phyloP scores from a whole-genome alignment of 2,113 vertebrate genomes.

The Bufo bufo region DNA sequence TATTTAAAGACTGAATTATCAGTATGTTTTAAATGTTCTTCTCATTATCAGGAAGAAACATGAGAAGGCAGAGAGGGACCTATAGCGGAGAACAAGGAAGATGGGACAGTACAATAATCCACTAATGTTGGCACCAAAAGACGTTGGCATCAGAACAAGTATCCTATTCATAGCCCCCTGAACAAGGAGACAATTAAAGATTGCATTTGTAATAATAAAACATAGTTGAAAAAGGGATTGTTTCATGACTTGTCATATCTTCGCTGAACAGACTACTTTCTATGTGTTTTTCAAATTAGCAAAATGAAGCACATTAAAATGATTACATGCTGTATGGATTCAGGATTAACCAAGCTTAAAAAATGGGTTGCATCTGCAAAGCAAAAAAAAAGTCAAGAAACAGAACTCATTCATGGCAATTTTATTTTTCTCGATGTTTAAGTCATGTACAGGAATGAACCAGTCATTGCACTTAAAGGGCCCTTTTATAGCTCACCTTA shows the following conservation, averaged over 20 bases:
- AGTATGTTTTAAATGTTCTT: conserved; percentile 56
- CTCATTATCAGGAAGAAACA: conserved; percentile 67
- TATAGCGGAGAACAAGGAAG: conserved; percentile 61
- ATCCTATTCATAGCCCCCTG: conserved; percentile 66
- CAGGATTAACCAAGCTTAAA: conserved; percentile 66
- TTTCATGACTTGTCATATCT: conserved; percentile 74
- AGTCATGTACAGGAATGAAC: neutral
- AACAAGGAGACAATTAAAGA: conserved; percentile 66
- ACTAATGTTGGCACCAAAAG: conserved; percentile 66
- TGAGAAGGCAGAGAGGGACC: conserved; percentile 66
- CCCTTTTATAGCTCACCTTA: neutral
- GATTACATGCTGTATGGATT: conserved; percentile 70
- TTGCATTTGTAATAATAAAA: conserved; percentile 67
- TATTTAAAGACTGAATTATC: conserved; percentile 52
- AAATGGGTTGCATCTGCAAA: conserved; percentile 60
- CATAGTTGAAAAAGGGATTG: conserved; percentile 66
- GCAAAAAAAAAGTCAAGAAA: conserved; percentile 47
- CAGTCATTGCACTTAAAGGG: neutral
- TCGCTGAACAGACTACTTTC: conserved; percentile 67
- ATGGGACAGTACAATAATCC: conserved; percentile 64
- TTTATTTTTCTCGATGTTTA: neutral
- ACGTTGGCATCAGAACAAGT: conserved; percentile 70
- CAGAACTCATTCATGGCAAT: conserved; percentile 26
- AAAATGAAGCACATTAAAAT: conserved; percentile 69
- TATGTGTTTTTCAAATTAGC: conserved; percentile 69